Percentiles rank a stretch among this genome's conserved stretches.
These are phyloP conservation scores for Brienomyrus longianalis DNA, from an alignment of 2,113 vertebrate species.

Conservation along the genomic window DNA sequence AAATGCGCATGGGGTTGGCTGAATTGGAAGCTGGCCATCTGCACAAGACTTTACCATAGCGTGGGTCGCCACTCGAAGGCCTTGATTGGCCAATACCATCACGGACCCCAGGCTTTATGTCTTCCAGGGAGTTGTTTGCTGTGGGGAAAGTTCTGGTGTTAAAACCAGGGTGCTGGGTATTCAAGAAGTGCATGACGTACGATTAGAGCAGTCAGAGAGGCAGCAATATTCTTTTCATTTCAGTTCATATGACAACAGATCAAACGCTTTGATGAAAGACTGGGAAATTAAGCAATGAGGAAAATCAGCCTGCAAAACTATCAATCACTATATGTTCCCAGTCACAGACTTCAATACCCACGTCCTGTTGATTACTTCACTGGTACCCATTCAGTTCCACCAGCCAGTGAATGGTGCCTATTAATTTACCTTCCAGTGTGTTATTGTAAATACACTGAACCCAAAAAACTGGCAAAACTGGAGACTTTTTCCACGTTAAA, in stretches of 20 bases:
- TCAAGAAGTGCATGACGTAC: background rate
- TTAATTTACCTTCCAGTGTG: background rate
- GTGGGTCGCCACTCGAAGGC: constrained; percentile 22
- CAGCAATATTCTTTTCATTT: background rate
- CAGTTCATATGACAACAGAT: background rate
- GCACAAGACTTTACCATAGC: constrained; percentile 13
- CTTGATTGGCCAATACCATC: constrained; percentile 28
- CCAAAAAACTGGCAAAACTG: background rate
- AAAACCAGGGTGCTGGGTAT: background rate
- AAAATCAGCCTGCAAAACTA: background rate
- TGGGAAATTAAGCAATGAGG: background rate
- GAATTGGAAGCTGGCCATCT: background rate
- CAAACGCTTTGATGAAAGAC: background rate
- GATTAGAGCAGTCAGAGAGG: background rate
- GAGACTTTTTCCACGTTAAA: background rate
- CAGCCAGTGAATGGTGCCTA: background rate
- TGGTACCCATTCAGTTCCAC: background rate
- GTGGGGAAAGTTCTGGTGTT: constrained; percentile 20
- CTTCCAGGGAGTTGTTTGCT: constrained; percentile 27
- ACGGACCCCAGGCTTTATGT: constrained; percentile 17
- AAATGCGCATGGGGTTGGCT: background rate
- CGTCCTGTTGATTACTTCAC: background rate
- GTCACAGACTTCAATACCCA: background rate
- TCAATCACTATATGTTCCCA: background rate
- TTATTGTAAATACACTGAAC: background rate